Evolutionary conservation across 2,888 invertebrate species (phyloP), one percentile per base, ranked within the genome.

Genomic region (Aricia artaxerxes): DNA sequence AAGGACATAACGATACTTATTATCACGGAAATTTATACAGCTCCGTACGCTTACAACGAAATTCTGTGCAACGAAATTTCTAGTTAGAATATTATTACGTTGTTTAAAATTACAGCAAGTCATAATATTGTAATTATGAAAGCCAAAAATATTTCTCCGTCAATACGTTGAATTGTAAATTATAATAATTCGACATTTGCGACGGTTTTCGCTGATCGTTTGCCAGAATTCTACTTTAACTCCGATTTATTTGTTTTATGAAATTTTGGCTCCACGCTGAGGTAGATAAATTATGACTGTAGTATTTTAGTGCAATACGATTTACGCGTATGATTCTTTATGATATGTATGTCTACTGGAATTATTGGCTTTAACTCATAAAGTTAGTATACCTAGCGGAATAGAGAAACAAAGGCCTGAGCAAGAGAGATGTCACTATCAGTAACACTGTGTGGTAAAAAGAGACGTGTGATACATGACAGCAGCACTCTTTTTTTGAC

Each of bases 261-360:
- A 64, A 64, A 31, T 64, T 64, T 64, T 64, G 64, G 64, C 64
- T 64, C 64, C 31, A 61, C 61, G n/a, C 9, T 64, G 64, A 64
- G 11, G 31, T 31, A 64, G 31, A 35, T 64, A 64, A 64, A 64
- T 64, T 64, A 64, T 64, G 31, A 31, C 35, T 35, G 35, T 35
- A 2, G 31, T 64, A 64, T 64, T 64, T 35, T 35, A 35, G 31
- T 61, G 61, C 61, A 61, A 2, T 64, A 11, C 31, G 9, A 11
- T 49, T 49, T 49, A 49, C 49, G 49, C 49, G 24, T 31, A 31
- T 35, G 11, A 64, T 31, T 64, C 9, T 64, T 24, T 24, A 61
- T 64, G 64, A 64, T 64, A 31, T 64, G 24, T 31, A 4, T 9
- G 11, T 64, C 64, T 2, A 9, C 31, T 64, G 11, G 49, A 49